Base-by-base conservation (phyloP, 2,888 invertebrate genomes). In the Protula sp. region DNA sequence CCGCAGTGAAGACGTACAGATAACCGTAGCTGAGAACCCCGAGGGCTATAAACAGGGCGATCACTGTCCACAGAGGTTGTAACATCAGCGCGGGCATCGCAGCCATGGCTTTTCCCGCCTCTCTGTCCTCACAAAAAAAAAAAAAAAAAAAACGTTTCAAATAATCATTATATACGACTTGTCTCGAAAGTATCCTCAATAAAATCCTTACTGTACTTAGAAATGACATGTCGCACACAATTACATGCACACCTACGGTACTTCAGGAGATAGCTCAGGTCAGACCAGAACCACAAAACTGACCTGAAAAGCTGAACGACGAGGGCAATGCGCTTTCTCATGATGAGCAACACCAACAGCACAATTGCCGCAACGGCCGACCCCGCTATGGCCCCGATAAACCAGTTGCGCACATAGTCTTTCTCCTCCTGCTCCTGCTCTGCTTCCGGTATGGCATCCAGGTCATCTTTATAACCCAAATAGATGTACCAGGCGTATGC, bases 401-500 rank as follows among this genome's bases (percentile, higher is more conserved):
- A 47, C 59, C 59, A 59, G 27, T 31, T 30, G 27, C 54, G 47
- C 4, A 59, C 55, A 9, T 5, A 47, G 19, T 47, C 29, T n/a
- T 31, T 48, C 4, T 47, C 54, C 3, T 28, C 27, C n/a, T 30
- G 26, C 3, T 29, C 24, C 1, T 47, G 60, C 4, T 50, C 29
- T 1, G 4, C 58, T 9, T 22, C 50, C 3, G 59, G 2, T 5
- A 55, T 50, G 4, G 30, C 51, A 29, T 54, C 30, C 3, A 58
- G 38, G 9, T 54, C 24, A 2, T 26, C 38, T 19, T 55, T 58
- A 30, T 28, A 58, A 14, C n/a, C 29, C 30, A 50, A 57, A 57
- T 63, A 68, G 14, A 55, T 62, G 57, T 67, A 78, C 88, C 88
- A 88, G 59, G 87, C 80, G 70, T 84, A 85, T 27, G 83, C 77